phyloP scores from a whole-genome alignment of 2,888 invertebrate genomes.

The Adelphocoris suturalis region DNA sequence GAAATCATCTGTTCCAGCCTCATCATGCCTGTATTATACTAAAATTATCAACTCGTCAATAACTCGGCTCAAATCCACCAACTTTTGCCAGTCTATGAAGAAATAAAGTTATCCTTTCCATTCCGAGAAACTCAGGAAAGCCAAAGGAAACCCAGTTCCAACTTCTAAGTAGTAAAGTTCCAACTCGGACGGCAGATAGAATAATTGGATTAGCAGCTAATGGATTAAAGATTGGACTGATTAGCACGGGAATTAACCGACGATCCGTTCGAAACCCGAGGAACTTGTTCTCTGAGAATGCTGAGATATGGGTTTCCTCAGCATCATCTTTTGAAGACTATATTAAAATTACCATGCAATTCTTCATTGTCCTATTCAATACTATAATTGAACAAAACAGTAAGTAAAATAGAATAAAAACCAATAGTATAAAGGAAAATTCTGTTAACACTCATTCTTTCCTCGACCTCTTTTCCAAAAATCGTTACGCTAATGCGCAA shows the following conservation, averaged over 20 bases:
- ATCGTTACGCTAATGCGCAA: no score
- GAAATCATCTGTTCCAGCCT: no score
- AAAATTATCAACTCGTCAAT: no score
- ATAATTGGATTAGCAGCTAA: constrained; percentile 12
- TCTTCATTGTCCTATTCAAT: no score
- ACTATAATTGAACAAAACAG: no score
- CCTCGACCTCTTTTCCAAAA: no score
- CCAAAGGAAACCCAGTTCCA: background rate
- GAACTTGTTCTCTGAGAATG: background rate
- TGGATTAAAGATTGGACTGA: constrained; percentile 26
- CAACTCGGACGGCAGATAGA: background rate
- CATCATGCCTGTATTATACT: no score
- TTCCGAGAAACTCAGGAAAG: background rate
- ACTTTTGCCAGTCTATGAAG: background rate
- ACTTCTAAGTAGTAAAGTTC: background rate
- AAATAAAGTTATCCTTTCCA: background rate
- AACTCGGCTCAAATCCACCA: background rate
- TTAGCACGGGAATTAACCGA: constrained; percentile 6
- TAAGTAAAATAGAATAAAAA: no score
- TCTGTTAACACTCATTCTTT: no score
- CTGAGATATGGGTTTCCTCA: background rate
- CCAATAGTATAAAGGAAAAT: no score
- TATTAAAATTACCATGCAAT: no score
- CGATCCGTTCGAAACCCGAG: background rate
- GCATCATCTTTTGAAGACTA: no score